phyloP scores from a whole-genome alignment of 2,888 invertebrate genomes.

The Drosophila paramelanica region DNA sequence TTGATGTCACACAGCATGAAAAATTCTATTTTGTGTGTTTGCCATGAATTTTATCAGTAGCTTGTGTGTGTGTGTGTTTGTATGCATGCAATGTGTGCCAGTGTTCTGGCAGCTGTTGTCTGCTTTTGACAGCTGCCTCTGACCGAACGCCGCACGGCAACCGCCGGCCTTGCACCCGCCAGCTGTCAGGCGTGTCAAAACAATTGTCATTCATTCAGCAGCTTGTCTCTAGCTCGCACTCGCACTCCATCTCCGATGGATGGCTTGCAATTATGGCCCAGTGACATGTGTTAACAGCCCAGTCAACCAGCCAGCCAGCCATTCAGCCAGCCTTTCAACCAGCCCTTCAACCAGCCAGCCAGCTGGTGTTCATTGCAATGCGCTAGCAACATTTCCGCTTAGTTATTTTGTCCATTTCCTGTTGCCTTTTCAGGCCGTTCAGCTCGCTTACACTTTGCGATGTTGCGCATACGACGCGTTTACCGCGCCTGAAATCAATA shows the following conservation, averaged over 20 bases:
- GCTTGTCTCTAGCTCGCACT: slow-evolving; percentile 35
- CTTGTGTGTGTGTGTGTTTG: not conserved
- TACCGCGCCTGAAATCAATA: slow-evolving; percentile 67
- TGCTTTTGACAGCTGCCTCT: slow-evolving; percentile 43
- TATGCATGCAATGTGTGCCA: slow-evolving; percentile 6
- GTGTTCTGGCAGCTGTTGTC: slow-evolving; percentile 28
- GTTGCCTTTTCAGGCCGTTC: slow-evolving; percentile 49
- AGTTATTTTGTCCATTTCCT: slow-evolving; percentile 74
- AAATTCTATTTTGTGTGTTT: slow-evolving; percentile 54
- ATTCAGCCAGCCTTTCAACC: not conserved
- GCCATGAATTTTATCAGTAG: slow-evolving; percentile 41
- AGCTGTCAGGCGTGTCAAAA: slow-evolving; percentile 67
- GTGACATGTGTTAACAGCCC: slow-evolving; percentile 71
- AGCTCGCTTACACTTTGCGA: slow-evolving; percentile 18
- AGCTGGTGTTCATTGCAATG: slow-evolving; percentile 27
- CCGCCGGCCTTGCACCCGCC: slow-evolving; percentile 5
- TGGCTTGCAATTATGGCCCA: slow-evolving; percentile 66
- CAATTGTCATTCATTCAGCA: slow-evolving; percentile 70
- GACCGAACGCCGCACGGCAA: slow-evolving; percentile 1
- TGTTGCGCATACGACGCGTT: slow-evolving; percentile 50
- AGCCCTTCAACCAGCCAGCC: not conserved
- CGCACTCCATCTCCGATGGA: slow-evolving; percentile 18
- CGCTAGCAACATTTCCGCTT: slow-evolving; percentile 64
- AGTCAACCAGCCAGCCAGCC: slow-evolving; percentile 6
- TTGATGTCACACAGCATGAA: slow-evolving; percentile 31